Base-by-base conservation (phyloP, 2,888 invertebrate species). In the Clivina fossor region DNA sequence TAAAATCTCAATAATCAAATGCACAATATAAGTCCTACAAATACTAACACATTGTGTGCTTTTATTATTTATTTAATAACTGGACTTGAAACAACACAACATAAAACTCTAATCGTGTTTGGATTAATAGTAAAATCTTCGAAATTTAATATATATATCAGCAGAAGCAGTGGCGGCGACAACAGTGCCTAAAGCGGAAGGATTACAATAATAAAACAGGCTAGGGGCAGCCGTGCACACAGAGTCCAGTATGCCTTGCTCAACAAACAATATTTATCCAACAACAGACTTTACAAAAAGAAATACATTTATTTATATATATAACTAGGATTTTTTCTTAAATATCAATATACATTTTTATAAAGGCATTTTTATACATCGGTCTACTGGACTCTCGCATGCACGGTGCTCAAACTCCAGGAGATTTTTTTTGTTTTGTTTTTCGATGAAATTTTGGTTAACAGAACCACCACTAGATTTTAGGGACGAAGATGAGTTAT, bases 1-100 rank as follows among this genome's bases (percentile, higher is more conserved):
- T n/a, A n/a, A n/a, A n/a, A n/a, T n/a, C n/a, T n/a, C n/a, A n/a
- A 49, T 49, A 48, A 48, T 53, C 20, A 53, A 53, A 53, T 53
- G 53, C 44, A 53, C 44, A 44, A 32, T n/a, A n/a, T n/a, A n/a
- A 48, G 33, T 51, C 43, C 44, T 53, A 44, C 16, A 20, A 11
- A 2, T 28, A 51, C 33, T 41, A 51, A 41, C 30, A 44, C 19
- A 26, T 24, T 53, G 19, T 53, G 35, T 53, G 43, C 19, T 35
- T 53, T 5, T 30, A 15, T 35, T 35, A 3, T 3, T 35, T 40
- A 37, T 37, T 48, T 22, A 15, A 13, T 32, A 41, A 33, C 18
- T 32, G 26, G 33, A 44, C 30, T 41, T 41, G 32, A 43, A 43
- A 51, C 51, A 51, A 53, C 28, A 16, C 37, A 53, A 53, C 53